Base-by-base conservation (phyloP, 30 jellyfish, hydroid and myxozoan species). In the Turritopsis dohrnii region DNA sequence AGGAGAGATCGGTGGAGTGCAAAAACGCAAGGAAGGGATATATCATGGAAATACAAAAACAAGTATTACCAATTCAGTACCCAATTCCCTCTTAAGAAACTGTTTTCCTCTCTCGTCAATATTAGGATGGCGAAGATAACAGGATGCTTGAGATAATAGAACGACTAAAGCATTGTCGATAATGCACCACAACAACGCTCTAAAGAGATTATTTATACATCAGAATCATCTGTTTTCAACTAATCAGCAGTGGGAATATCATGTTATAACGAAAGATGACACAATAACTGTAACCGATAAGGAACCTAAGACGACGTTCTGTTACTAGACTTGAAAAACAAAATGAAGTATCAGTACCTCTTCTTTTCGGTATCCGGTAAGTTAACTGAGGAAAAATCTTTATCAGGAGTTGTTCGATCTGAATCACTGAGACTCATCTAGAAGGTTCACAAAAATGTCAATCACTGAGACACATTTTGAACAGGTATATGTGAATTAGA, bases 1-100 rank as follows among this genome's bases (percentile, higher is more conserved):
- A 3, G 60, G 13, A 41, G 60, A 41, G 60, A 13, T 41, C 13
- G 60, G 60, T 3, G 60, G 13, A 3, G 5, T 41, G 60, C 54
- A 13, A 53, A 81, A 22, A 65, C 3, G 18, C 20, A 8, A 20
- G 54, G 52, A 18, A n/a, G n/a, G n/a, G n/a, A n/a, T n/a, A 41
- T 41, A 41, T 13, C 60, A 41, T 41, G 60, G 60, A 41, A 41
- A 41, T 41, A 3, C 25, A 1, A n/a, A 26, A 5, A 23, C 53
- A 71, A 65, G 18, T 23, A 90, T 77, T 84, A 92, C 98, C 94
- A 92, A 24, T 92, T 92, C 98, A 52, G 95, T 92, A 23, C 98
- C 96, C 24, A 92, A 95, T 65, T 92, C 98, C 52, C 98, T 81
- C 75, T 85, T 84, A 60, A 92, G 74, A 29, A 86, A 84, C 75